Evolutionary conservation across 2,888 invertebrate species (phyloP), one percentile per base, ranked within the genome.

Genomic region (Melanargia galathea): DNA sequence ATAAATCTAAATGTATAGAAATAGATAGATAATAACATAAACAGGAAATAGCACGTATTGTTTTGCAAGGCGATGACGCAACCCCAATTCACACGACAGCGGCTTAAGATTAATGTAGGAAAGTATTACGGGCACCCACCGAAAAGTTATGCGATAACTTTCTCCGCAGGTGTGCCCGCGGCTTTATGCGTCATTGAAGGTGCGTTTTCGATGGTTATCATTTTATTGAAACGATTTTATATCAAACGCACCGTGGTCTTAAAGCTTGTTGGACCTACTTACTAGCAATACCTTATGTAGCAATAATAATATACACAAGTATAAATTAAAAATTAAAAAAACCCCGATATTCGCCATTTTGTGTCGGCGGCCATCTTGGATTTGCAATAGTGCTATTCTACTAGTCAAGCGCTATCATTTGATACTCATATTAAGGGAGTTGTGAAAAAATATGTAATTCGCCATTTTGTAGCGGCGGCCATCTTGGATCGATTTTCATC

Each of bases 81-180:
- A 65, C 65, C 38, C 30, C 22, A 38, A 49, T 60, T 35, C 59
- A 46, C 62, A 62, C 55, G 38, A 58, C 58, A 54, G 52, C 64
- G 59, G 58, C 55, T 55, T 55, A 22, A 57, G 64, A 66, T 56
- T 58, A 64, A 64, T 60, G 59, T 60, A 59, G 30, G 66, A 66
- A 62, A 64, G 64, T 64, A 35, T 26, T 40, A 22, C 2, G 10
- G n/a, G 16, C 20, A 43, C 55, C 40, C 22, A 40, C 40, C 62
- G n/a, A 66, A 59, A 56, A 30, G 49, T 40, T 55, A 56, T 58
- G 62, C 54, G 40, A 38, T 45, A 33, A 58, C 67, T 67, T 67
- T 67, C 67, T 62, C 65, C 10, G 46, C 65, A 67, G 62, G 67
- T 65, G 67, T 65, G 67, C 35, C 62, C 62, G 56, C 60, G 55